Evolutionary conservation across 2,888 invertebrate genomes (phyloP).

Genomic region (Phyllotreta striolata): DNA sequence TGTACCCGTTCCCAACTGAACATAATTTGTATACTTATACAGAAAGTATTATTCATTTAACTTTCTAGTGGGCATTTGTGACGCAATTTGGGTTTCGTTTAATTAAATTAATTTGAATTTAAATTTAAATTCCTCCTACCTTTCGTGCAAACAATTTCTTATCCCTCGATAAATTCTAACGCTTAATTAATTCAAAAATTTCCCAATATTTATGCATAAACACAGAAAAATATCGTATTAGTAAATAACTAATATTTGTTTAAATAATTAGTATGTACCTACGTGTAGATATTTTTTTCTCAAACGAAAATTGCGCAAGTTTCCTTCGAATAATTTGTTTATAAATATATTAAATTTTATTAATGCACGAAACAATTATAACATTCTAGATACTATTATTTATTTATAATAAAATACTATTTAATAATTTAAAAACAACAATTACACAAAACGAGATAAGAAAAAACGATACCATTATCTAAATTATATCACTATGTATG

Average conservation of each 20-base stretch:
- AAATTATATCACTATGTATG: constrained; percentile 23
- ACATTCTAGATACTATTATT: constrained; percentile 16
- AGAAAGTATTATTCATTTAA: constrained; percentile 45
- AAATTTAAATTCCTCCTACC: too few relatives aligned
- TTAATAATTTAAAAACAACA: constrained; percentile 30
- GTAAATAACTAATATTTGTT: constrained; percentile 2
- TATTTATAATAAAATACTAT: constrained; percentile 30
- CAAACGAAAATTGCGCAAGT: too few relatives aligned
- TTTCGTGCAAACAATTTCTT: too few relatives aligned
- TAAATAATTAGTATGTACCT: neutral
- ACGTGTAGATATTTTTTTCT: neutral
- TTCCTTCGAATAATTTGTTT: too few relatives aligned
- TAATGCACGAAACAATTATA: neutral
- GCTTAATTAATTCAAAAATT: constrained; percentile 2
- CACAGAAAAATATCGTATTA: neutral
- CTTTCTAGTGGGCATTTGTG: constrained; percentile 39
- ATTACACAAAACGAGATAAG: constrained; percentile 22
- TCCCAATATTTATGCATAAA: constrained; percentile 7
- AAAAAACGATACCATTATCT: constrained; percentile 19
- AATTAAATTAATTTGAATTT: too few relatives aligned
- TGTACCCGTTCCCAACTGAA: constrained; percentile 42
- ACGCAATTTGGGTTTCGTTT: too few relatives aligned
- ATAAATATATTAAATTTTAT: too few relatives aligned
- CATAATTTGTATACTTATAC: constrained; percentile 51
- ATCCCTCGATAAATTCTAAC: too few relatives aligned